Conservation (phyloP, 2,113 vertebrate genomes). For the Anseranas semipalmata region DNA sequence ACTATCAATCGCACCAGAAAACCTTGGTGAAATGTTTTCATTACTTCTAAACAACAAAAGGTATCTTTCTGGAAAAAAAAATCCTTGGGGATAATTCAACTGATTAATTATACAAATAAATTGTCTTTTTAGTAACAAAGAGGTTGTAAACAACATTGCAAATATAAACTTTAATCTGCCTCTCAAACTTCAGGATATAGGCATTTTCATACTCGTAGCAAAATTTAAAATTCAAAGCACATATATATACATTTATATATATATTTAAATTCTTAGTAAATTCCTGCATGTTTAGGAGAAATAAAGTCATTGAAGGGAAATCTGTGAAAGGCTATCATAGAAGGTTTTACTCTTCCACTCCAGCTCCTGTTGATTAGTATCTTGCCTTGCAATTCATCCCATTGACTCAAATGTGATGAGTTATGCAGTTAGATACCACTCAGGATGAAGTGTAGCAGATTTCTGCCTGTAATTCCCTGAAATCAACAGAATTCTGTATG, state of each 20-base stretch:
- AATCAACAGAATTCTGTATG: not conserved
- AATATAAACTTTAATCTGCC: conserved; percentile 3
- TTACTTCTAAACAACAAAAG: conserved; percentile 57
- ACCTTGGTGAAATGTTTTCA: conserved; percentile 58
- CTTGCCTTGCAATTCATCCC: not conserved
- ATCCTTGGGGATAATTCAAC: conserved; percentile 35
- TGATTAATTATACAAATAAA: conserved; percentile 73
- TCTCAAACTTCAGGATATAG: conserved; percentile 23
- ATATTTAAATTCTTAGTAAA: not conserved
- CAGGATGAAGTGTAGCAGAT: not conserved
- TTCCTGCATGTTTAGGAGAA: not conserved
- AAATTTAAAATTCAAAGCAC: conserved; percentile 51
- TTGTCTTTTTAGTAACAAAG: conserved; percentile 36
- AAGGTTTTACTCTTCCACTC: not conserved
- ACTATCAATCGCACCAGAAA: conserved; percentile 60
- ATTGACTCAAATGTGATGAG: not conserved
- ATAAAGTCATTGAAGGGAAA: not conserved
- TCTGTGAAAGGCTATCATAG: not conserved
- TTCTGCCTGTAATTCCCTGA: not conserved
- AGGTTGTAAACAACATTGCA: conserved; percentile 21
- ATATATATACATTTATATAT: not conserved
- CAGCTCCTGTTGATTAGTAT: not conserved
- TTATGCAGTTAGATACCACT: not conserved
- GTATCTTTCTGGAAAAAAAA: not conserved
- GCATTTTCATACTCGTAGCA: not conserved